Conservation (phyloP, 2,797 vertebrate species). For the Macropodus opercularis region DNA sequence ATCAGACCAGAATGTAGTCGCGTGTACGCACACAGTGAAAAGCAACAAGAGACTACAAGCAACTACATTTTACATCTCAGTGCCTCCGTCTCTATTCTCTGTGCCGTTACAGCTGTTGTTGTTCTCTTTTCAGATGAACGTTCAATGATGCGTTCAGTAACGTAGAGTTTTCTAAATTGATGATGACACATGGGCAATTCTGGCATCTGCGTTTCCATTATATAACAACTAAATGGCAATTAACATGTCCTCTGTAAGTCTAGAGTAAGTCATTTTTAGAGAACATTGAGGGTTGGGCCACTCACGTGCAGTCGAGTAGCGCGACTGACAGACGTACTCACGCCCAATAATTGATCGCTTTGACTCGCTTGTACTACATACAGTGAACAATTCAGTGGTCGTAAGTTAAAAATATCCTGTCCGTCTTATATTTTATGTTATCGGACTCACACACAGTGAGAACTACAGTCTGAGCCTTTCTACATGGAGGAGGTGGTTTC, state of each 20-base stretch:
- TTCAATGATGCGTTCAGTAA: slow-evolving; percentile 10
- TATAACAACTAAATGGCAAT: not conserved
- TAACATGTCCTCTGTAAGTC: not conserved
- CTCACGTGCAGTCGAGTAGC: not conserved
- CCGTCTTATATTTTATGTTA: slow-evolving; percentile 24
- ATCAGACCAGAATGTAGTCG: not conserved
- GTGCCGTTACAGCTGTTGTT: slow-evolving; percentile 1
- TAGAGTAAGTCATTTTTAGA: not conserved
- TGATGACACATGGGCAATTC: slow-evolving; percentile 7
- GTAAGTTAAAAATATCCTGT: slow-evolving; percentile 54
- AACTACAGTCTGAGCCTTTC: too few relatives aligned
- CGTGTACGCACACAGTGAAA: not conserved
- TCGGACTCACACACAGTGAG: not conserved
- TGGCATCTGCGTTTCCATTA: slow-evolving; percentile 6
- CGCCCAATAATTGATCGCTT: slow-evolving; percentile 66
- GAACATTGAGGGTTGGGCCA: not conserved
- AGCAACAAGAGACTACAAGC: too few relatives aligned
- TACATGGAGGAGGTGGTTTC: not conserved
- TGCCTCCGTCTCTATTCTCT: not conserved
- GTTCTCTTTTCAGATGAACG: slow-evolving; percentile 7
- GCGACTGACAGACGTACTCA: not conserved
- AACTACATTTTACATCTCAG: not conserved
- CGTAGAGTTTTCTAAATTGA: not conserved
- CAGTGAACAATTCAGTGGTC: slow-evolving; percentile 15
- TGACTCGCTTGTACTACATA: slow-evolving; percentile 37